Percentiles rank a stretch among this genome's conserved stretches.
These are phyloP conservation scores for Scyliorhinus canicula DNA, from an alignment of 2,797 vertebrate genomes.

Conservation along the genomic window DNA sequence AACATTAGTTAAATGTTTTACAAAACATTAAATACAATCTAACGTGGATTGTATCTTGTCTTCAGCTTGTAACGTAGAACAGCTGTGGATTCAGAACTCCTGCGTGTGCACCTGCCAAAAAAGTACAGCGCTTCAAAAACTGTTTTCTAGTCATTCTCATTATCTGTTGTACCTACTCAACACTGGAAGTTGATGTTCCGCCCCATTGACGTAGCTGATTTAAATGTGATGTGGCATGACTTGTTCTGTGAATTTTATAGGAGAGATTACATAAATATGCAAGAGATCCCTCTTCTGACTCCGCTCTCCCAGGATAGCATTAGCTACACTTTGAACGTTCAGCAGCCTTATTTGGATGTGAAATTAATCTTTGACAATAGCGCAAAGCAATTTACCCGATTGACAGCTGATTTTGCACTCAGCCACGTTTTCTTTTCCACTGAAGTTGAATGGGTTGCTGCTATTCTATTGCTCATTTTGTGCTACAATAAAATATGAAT, in stretches of 20 bases:
- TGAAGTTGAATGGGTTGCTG: background rate
- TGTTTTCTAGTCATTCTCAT: background rate
- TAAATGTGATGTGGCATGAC: background rate
- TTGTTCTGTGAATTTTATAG: background rate
- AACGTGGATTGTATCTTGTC: background rate
- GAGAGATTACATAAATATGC: background rate
- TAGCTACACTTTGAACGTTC: background rate
- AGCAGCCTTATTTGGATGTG: background rate
- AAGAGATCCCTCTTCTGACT: background rate
- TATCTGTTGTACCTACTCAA: background rate
- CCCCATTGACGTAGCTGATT: background rate
- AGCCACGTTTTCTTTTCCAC: background rate
- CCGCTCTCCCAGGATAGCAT: background rate
- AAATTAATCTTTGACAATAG: background rate
- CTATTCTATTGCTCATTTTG: background rate
- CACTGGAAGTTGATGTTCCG: background rate
- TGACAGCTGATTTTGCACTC: background rate
- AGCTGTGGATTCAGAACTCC: background rate
- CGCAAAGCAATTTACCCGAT: background rate
- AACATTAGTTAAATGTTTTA: background rate
- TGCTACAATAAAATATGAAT: background rate
- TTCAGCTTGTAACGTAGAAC: background rate
- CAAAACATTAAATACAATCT: no score
- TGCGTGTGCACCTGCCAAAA: background rate
- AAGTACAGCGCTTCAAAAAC: background rate